phyloP scores from a whole-genome alignment of 2,113 vertebrate genomes.

The Petroica traversi region DNA sequence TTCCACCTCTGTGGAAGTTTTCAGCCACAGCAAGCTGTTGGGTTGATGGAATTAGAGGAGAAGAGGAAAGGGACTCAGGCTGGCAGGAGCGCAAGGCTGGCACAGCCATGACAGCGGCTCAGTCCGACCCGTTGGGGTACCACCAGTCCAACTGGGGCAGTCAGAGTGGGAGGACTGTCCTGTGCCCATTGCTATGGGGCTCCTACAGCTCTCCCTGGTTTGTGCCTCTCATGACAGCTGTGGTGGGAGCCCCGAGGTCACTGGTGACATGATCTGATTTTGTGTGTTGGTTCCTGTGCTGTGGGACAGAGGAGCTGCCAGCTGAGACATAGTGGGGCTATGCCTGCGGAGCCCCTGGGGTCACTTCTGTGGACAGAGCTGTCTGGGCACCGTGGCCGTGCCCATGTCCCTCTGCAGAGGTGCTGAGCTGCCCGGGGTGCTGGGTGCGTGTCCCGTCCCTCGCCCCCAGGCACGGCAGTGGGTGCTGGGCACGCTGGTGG shows the following conservation, averaged over 20 bases:
- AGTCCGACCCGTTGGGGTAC: accelerated
- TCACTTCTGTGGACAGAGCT: background rate
- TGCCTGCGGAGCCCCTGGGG: background rate
- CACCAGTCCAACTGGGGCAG: accelerated
- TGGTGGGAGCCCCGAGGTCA: background rate
- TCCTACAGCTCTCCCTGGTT: background rate
- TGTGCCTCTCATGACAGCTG: background rate
- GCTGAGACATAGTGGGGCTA: accelerated
- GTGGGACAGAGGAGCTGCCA: background rate
- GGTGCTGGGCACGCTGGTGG: background rate
- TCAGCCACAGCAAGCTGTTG: background rate
- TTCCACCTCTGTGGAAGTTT: background rate
- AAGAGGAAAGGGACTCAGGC: background rate
- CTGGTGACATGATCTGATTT: background rate
- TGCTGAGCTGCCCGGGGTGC: accelerated
- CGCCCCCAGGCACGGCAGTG: background rate
- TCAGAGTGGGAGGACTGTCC: accelerated
- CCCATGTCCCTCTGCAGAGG: accelerated
- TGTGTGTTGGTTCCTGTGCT: accelerated
- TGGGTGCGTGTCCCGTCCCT: background rate
- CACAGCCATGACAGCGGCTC: accelerated
- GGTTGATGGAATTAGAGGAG: background rate
- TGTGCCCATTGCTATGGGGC: accelerated
- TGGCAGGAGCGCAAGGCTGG: background rate
- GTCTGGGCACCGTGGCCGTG: accelerated